phyloP scores from a whole-genome alignment of 2,797 vertebrate genomes.

The Clamator glandarius region DNA sequence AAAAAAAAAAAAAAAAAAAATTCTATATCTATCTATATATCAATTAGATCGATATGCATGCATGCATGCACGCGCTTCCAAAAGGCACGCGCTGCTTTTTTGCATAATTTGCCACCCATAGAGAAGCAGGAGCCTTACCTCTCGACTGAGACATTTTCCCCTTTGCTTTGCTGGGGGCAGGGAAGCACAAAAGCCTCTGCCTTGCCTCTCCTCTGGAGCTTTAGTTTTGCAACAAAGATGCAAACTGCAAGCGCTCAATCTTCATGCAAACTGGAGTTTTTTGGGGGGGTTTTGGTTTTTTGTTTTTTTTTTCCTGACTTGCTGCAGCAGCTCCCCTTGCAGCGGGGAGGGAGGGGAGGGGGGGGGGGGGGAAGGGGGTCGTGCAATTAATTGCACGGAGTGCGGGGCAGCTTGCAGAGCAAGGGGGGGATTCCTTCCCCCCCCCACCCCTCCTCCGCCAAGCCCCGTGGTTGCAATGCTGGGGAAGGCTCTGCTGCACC shows the following conservation, averaged over 20 bases:
- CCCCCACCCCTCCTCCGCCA: constrained; percentile 13
- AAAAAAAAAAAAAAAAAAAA: constrained; percentile 15
- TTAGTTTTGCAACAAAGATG: constrained; percentile 91
- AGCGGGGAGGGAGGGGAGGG: constrained; percentile 11
- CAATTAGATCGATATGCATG: too few species aligned
- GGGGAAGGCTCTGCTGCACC: constrained; percentile 87
- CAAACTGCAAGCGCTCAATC: constrained; percentile 86
- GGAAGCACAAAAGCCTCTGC: constrained; percentile 95
- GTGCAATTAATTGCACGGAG: constrained; percentile 82
- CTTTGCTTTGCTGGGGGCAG: constrained; percentile 92
- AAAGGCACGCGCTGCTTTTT: constrained; percentile 81
- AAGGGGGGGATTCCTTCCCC: constrained; percentile 43
- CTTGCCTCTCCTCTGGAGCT: constrained; percentile 88
- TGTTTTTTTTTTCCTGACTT: too few species aligned
- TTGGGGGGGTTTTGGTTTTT: too few species aligned
- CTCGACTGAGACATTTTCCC: constrained; percentile 92
- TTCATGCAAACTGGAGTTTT: constrained; percentile 89
- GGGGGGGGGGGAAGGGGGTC: background rate
- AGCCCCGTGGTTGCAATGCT: constrained; percentile 67
- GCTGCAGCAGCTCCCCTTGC: constrained; percentile 82
- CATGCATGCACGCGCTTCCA: constrained; percentile 82
- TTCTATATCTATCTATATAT: too few species aligned
- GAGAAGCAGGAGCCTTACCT: constrained; percentile 86
- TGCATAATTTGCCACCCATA: constrained; percentile 86
- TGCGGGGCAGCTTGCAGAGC: constrained; percentile 81